phyloP scores from a whole-genome alignment of 1,140 invertebrate species.

The Danaus melanippus region DNA sequence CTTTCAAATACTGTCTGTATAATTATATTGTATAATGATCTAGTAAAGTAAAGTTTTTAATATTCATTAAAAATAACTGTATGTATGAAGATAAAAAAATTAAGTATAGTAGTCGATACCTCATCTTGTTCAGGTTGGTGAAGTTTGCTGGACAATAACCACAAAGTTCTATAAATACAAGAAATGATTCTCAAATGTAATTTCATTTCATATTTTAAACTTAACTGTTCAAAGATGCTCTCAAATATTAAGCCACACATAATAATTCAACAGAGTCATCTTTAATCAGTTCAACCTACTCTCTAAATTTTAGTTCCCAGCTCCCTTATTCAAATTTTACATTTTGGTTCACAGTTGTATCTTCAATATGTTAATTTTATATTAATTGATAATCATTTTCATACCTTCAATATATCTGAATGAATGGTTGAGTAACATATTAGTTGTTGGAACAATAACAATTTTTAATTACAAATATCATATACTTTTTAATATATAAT shows the following conservation, averaged over 20 bases:
- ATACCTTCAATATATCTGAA: too few species aligned
- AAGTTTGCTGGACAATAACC: slow-evolving; percentile 73
- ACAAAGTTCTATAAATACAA: slow-evolving; percentile 75
- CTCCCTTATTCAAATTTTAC: too few species aligned
- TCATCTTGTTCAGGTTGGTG: slow-evolving; percentile 72
- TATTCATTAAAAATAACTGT: slow-evolving; percentile 17
- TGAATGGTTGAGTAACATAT: too few species aligned
- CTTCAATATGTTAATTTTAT: too few species aligned
- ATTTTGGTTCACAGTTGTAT: too few species aligned
- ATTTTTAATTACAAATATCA: too few species aligned
- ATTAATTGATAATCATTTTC: too few species aligned
- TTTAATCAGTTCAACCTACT: slow-evolving; percentile 5
- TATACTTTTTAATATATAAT: too few species aligned
- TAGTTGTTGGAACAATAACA: too few species aligned
- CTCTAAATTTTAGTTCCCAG: too few species aligned
- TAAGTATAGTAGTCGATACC: slow-evolving; percentile 70
- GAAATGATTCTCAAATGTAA: slow-evolving; percentile 70
- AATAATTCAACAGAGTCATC: not conserved
- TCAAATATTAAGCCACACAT: too few species aligned
- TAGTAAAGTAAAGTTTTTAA: slow-evolving; percentile 19
- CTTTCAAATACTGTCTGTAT: slow-evolving; percentile 33
- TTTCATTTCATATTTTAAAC: slow-evolving; percentile 44
- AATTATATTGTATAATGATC: slow-evolving; percentile 28
- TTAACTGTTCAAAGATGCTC: slow-evolving; percentile 51
- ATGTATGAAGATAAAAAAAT: slow-evolving; percentile 44